A percentile compares a stretch with the other conserved stretches of the same genome.
Evolutionary conservation across 2,113 vertebrate genomes (phyloP).

Genomic region (Siniperca chuatsi): DNA sequence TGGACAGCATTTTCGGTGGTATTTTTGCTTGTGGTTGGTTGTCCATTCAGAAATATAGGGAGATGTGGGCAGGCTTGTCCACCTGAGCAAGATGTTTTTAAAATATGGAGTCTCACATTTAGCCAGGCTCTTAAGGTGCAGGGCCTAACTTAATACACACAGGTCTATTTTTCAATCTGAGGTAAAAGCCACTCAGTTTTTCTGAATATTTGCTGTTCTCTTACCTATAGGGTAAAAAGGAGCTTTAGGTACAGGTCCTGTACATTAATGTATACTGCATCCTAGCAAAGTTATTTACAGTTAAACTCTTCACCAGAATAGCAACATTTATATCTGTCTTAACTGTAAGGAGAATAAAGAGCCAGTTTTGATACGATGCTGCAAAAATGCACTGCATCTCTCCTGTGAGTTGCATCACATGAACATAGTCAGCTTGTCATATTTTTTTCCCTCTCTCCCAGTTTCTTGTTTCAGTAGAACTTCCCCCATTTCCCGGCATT

Average conservation of each 20-base stretch:
- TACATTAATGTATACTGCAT: conserved; percentile 12
- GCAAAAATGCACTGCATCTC: conserved; percentile 41
- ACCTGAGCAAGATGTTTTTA: conserved; percentile 79
- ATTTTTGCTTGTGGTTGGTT: conserved; percentile 80
- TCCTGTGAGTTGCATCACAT: conserved; percentile 67
- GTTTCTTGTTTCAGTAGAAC: conserved; percentile 73
- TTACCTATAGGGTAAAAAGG: conserved; percentile 32
- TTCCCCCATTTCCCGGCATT: conserved; percentile 80
- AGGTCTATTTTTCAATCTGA: conserved; percentile 66
- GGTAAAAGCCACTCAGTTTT: conserved; percentile 51
- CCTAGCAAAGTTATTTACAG: conserved; percentile 1
- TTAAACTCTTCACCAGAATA: conserved; percentile 5
- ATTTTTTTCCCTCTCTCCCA: conserved; percentile 51
- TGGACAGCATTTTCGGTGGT: conserved; percentile 74
- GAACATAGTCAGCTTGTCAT: conserved; percentile 49
- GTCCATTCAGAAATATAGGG: conserved; percentile 76
- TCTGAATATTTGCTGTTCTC: conserved; percentile 56
- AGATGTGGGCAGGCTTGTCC: conserved; percentile 78
- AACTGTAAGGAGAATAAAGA: conserved; percentile 18
- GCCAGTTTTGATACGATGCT: conserved; percentile 37
- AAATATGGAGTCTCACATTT: conserved; percentile 70
- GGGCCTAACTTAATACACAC: conserved; percentile 53
- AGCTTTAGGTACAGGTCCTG: conserved; percentile 18
- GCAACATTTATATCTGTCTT: conserved; percentile 26
- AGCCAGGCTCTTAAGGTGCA: conserved; percentile 59